These are phyloP conservation scores for Heliconius sara DNA, from an alignment of 2,888 invertebrate genomes.

Conservation along the genomic window DNA sequence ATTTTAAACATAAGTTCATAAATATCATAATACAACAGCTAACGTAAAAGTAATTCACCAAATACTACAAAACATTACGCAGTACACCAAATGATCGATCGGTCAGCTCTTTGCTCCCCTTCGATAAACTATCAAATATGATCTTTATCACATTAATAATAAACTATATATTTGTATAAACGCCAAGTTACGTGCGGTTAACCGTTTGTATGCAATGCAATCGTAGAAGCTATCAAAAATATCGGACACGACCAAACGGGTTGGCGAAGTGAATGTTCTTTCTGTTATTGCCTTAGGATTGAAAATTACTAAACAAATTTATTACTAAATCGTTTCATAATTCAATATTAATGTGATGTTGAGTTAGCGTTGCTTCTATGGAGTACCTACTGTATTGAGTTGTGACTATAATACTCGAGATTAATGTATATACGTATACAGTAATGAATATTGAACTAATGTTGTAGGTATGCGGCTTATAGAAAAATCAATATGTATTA, in stretches of 20 bases:
- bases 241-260: slow-evolving; percentile 26
- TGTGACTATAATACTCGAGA: no score
- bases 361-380: not conserved
- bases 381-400: not conserved
- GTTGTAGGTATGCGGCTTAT: not conserved
- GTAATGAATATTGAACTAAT: not conserved
- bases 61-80: slow-evolving; percentile 24
- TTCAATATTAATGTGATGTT: not conserved
- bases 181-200: slow-evolving; percentile 27
- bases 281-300: slow-evolving; percentile 10
- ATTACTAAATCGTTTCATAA: slow-evolving; percentile 17
- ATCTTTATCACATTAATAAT: slow-evolving; percentile 3
- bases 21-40: not conserved
- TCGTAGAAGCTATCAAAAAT: slow-evolving; percentile 35
- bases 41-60: slow-evolving; percentile 11
- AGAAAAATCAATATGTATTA: no score
- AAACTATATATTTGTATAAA: not conserved
- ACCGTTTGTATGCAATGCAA: slow-evolving; percentile 38
- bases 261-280: slow-evolving; percentile 13
- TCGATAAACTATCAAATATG: not conserved
- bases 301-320: slow-evolving; percentile 2
- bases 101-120: not conserved
- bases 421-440: not conserved
- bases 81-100: slow-evolving; percentile 11
- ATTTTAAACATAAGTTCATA: not conserved